These are phyloP conservation scores for Triplophysa dalaica DNA, from an alignment of 2,113 vertebrate species.

Conservation along the genomic window DNA sequence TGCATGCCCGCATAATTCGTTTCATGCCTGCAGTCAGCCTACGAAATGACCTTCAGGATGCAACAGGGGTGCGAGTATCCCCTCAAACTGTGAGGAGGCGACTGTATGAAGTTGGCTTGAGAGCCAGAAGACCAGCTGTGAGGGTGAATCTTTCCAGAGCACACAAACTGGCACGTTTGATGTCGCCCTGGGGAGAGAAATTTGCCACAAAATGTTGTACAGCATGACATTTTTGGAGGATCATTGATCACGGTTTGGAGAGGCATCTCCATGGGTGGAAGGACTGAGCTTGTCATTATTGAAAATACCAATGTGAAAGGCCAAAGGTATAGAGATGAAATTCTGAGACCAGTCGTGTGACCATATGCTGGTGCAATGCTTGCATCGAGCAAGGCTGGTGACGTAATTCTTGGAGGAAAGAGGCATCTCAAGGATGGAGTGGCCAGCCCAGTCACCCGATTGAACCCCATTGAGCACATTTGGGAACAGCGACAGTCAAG, in stretches of 20 bases:
- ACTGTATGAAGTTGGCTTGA: too few species aligned
- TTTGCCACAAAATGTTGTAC: background rate
- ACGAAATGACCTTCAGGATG: too few species aligned
- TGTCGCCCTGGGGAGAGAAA: background rate
- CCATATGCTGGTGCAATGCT: background rate
- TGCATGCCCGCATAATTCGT: too few species aligned
- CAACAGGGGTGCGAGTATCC: too few species aligned
- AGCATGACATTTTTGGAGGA: background rate
- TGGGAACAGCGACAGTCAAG: background rate
- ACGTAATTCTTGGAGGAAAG: background rate
- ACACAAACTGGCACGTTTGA: background rate
- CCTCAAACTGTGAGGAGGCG: too few species aligned
- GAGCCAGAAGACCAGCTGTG: background rate
- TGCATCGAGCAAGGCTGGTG: background rate
- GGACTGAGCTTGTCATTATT: too few species aligned
- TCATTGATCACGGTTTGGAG: background rate
- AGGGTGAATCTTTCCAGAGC: background rate
- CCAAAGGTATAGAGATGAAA: too few species aligned
- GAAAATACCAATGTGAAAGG: too few species aligned
- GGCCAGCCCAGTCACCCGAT: background rate
- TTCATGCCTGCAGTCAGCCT: too few species aligned
- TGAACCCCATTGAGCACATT: background rate
- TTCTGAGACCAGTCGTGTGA: background rate
- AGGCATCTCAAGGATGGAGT: background rate
- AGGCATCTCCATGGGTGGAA: too few species aligned